phyloP scores from a whole-genome alignment of 2,888 invertebrate genomes.

The Graphium colonna region DNA sequence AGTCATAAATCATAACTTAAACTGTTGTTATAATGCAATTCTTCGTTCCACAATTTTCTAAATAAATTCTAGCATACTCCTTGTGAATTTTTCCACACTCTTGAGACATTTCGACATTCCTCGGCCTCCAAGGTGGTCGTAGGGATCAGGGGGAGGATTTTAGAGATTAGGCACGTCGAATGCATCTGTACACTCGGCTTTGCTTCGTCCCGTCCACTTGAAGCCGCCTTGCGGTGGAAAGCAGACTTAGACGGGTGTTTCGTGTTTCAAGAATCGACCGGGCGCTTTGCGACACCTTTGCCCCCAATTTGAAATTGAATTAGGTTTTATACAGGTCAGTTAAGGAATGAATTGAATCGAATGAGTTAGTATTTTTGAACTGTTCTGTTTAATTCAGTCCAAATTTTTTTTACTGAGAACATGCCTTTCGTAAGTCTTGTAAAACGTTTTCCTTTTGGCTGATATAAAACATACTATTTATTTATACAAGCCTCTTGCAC shows the following conservation, averaged over 20 bases:
- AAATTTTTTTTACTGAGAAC: too few species aligned
- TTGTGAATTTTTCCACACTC: not conserved
- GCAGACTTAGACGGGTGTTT: slow-evolving; percentile 32
- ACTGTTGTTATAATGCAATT: slow-evolving; percentile 3
- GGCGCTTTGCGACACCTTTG: too few species aligned
- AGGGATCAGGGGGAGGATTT: slow-evolving; percentile 47
- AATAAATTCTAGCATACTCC: not conserved
- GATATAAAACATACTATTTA: too few species aligned
- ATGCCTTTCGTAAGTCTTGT: too few species aligned
- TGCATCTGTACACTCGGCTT: slow-evolving; percentile 50
- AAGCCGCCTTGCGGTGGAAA: slow-evolving; percentile 31
- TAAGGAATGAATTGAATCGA: too few species aligned
- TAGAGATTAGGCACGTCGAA: slow-evolving; percentile 63
- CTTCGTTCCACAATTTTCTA: too few species aligned
- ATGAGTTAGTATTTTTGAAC: too few species aligned
- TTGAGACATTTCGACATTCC: slow-evolving; percentile 28
- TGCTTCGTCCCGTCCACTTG: slow-evolving; percentile 37
- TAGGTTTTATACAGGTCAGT: too few species aligned
- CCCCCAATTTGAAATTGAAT: too few species aligned
- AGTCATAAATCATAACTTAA: slow-evolving; percentile 8
- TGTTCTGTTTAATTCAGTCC: too few species aligned
- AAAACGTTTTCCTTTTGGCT: too few species aligned
- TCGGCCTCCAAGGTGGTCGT: slow-evolving; percentile 27
- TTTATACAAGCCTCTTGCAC: too few species aligned
- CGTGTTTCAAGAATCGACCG: not conserved